A percentile compares a stretch with the other conserved stretches of the same genome.
phyloP scores from a whole-genome alignment of 2,888 invertebrate species.

The Patella pellucida region DNA sequence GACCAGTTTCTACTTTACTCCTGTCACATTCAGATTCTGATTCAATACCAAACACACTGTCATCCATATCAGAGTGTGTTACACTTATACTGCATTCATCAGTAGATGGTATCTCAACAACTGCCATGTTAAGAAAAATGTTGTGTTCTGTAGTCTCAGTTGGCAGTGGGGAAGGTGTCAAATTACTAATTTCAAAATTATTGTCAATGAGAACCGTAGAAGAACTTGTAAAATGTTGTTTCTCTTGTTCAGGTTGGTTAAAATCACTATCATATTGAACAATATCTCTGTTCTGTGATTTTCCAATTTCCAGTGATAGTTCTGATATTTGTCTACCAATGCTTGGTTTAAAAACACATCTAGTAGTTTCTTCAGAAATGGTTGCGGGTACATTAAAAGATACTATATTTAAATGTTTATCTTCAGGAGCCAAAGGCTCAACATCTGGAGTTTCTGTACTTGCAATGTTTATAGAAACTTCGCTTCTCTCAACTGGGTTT shows the following conservation, averaged over 20 bases:
- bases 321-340: slow-evolving; percentile 21
- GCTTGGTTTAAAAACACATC: neutral
- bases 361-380: neutral
- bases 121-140: slow-evolving; percentile 11
- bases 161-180: neutral
- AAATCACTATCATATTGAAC: neutral
- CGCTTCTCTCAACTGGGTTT: neutral
- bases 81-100: slow-evolving; percentile 22
- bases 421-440: neutral
- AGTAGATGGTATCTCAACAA: slow-evolving; percentile 21
- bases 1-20: slow-evolving; percentile 12
- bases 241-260: neutral
- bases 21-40: slow-evolving; percentile 21
- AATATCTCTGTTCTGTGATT: neutral
- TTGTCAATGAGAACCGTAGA: neutral
- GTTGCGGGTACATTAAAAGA: neutral
- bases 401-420: neutral
- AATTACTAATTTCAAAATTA: slow-evolving; percentile 4
- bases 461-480: neutral
- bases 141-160: slow-evolving; percentile 10
- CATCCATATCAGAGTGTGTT: slow-evolving; percentile 22
- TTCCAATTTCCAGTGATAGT: slow-evolving; percentile 19
- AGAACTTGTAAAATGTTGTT: neutral
- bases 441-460: neutral
- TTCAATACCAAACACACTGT: slow-evolving; percentile 23